A percentile compares a stretch with the other conserved stretches of the same genome.
These are phyloP conservation scores for Nerophis ophidion DNA, from an alignment of 2,113 vertebrate genomes.

Conservation along the genomic window DNA sequence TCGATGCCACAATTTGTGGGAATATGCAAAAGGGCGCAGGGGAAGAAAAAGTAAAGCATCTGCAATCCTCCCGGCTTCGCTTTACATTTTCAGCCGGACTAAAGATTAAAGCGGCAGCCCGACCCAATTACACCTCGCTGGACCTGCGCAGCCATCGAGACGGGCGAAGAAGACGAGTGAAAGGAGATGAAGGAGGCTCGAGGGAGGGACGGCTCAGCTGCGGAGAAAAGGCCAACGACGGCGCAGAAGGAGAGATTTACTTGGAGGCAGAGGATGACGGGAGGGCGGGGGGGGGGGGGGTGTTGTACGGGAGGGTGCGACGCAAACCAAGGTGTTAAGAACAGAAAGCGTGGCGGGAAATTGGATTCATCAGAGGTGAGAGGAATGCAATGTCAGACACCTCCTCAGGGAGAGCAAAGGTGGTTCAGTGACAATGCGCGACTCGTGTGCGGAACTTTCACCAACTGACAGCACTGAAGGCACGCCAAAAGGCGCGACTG, in stretches of 20 bases:
- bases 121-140: slow-evolving; percentile 60
- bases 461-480: neutral
- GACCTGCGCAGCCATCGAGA: slow-evolving; percentile 43
- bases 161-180: slow-evolving; percentile 11
- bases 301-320: slow-evolving; percentile 17
- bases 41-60: slow-evolving; percentile 24
- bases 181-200: slow-evolving; percentile 22
- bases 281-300: neutral
- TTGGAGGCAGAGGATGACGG: slow-evolving; percentile 6
- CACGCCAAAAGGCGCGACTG: neutral
- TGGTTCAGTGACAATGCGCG: slow-evolving; percentile 15
- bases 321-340: slow-evolving; percentile 37
- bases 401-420: slow-evolving; percentile 22
- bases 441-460: slow-evolving; percentile 9
- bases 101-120: slow-evolving; percentile 67
- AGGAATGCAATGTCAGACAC: slow-evolving; percentile 42
- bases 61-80: slow-evolving; percentile 50
- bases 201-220: slow-evolving; percentile 15
- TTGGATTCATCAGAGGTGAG: slow-evolving; percentile 42
- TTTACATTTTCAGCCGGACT: slow-evolving; percentile 62
- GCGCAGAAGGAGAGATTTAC: slow-evolving; percentile 14
- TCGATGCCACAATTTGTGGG: neutral
- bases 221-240: slow-evolving; percentile 12
- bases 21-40: slow-evolving; percentile 21
- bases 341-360: slow-evolving; percentile 15